A percentile compares a stretch with the other conserved stretches of the same genome.
Evolutionary conservation across 2,113 vertebrate genomes (phyloP).

Genomic region (Otus sunia): DNA sequence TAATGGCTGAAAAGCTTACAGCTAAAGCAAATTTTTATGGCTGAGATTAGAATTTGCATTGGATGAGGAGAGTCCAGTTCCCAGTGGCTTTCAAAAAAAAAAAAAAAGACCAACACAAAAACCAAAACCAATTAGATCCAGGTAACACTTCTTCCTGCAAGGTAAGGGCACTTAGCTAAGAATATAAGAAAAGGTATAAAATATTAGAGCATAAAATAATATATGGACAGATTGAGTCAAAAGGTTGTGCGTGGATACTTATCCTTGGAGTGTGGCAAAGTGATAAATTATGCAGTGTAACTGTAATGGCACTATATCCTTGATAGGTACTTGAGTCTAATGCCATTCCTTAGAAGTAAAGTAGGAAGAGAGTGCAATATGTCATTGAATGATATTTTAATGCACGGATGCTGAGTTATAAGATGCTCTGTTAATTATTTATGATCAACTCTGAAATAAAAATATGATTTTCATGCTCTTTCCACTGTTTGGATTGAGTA

Average conservation of each 20-base stretch:
- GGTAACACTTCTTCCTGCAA: not conserved
- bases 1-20: not conserved
- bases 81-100: not conserved
- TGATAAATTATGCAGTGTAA: not conserved
- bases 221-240: not conserved
- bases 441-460: not conserved
- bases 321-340: not conserved
- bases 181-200: not conserved
- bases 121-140: not conserved
- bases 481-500: not conserved
- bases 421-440: not conserved
- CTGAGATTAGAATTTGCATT: not conserved
- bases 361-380: not conserved
- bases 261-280: not conserved
- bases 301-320: not conserved
- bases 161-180: not conserved
- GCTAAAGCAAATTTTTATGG: not conserved
- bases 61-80: not conserved
- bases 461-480: not conserved
- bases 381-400: not conserved
- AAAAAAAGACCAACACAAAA: not conserved
- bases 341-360: not conserved
- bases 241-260: not conserved
- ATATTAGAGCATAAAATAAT: not conserved
- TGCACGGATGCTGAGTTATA: not conserved